Base-by-base conservation (phyloP, 2,888 invertebrate genomes). In the Coremacera marginata region DNA sequence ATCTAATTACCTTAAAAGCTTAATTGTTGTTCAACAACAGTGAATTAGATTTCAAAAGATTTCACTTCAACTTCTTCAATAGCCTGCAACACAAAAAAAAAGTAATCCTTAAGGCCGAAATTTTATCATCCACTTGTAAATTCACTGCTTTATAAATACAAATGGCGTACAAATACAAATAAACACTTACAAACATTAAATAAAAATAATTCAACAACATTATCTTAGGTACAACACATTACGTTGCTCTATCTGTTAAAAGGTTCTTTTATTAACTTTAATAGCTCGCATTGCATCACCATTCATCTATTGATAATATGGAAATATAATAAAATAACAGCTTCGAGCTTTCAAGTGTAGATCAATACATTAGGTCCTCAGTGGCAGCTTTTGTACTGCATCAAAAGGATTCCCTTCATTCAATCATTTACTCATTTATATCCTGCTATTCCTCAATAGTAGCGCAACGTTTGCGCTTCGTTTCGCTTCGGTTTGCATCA, bases 281-380 rank as follows among this genome's bases (percentile, higher is more conserved):
- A 73, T 62, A 49, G 73, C 62, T 34, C 63, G 4, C 73, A 27
- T 62, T 73, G 60, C 34, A n/a, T 62, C 51, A 14, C 25, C 22
- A 27, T 22, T 52, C 52, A 51, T 52, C 51, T 25, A 34, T 52
- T 27, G 70, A 52, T 31, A 19, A 70, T 25, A 49, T 51, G 16
- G 16, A 70, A 81, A 81, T 80, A 82, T 44, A 37, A 11, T 16
- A 3, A 16, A 65, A 7, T 19, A 34, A 19, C n/a, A 7, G 25
- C 16, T 14, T 27, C 14, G 14, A 27, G 25, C 27, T 16, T 60
- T 60, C 60, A 27, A 60, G 27, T 60, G 8, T 60, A 60, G 27
- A 11, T 44, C 44, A 11, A 44, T 44, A 44, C 44, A 44, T 44
- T 44, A 44, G 14, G 44, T 7, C 2, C 44, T 3, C 2, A 44